Conservation (phyloP, 2,113 vertebrate species). For the Aramus guarauna region DNA sequence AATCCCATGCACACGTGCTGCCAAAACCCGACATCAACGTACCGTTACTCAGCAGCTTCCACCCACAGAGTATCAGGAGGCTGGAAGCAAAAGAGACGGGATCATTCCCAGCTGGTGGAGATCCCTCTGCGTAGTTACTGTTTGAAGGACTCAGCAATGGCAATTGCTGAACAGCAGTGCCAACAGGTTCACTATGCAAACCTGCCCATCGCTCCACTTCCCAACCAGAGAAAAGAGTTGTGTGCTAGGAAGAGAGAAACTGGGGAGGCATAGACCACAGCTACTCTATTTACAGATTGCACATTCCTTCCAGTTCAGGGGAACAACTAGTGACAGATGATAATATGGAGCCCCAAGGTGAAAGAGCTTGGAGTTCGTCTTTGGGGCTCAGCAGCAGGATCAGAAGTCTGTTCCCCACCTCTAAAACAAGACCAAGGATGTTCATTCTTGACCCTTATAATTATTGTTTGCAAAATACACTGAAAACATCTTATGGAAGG, state of each 20-base stretch:
- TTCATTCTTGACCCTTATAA: background rate
- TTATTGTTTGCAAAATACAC: background rate
- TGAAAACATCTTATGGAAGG: background rate
- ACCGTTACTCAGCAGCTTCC: background rate
- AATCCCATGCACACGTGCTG: background rate
- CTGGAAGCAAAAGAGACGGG: background rate
- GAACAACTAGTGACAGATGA: background rate
- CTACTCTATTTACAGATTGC: background rate
- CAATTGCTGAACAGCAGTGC: background rate
- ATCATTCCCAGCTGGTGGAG: background rate
- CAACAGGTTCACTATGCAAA: background rate
- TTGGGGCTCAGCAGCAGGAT: background rate
- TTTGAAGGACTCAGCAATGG: background rate
- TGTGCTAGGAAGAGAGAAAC: background rate
- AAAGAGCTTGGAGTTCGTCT: background rate
- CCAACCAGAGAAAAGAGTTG: background rate
- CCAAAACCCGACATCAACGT: fast-evolving
- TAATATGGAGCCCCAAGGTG: background rate
- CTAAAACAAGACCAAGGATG: background rate
- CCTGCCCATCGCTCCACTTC: background rate
- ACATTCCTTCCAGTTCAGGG: background rate
- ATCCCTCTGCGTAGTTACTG: background rate
- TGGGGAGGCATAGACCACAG: background rate
- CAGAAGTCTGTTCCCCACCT: background rate
- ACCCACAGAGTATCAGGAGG: background rate